phyloP scores from a whole-genome alignment of 2,888 invertebrate species.

The Diloba caeruleocephala region DNA sequence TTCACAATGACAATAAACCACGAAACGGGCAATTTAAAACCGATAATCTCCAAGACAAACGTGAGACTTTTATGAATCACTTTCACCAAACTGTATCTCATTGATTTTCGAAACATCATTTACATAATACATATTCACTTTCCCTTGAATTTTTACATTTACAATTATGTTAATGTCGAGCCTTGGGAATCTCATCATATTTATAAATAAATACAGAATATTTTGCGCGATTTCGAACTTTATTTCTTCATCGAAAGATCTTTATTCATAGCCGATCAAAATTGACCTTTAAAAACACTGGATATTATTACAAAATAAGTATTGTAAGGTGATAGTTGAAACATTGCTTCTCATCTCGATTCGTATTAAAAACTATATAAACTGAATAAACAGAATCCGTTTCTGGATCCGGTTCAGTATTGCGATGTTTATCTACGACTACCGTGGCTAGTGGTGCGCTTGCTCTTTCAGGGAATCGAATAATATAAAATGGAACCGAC shows the following conservation, averaged over 20 bases:
- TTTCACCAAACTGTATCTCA: slow-evolving; percentile 37
- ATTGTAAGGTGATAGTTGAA: slow-evolving; percentile 30
- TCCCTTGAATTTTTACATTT: slow-evolving; percentile 39
- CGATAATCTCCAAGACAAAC: slow-evolving; percentile 13
- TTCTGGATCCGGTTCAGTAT: slow-evolving; percentile 39
- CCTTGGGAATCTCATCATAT: slow-evolving; percentile 23
- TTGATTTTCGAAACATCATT: slow-evolving; percentile 46
- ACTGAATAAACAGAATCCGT: slow-evolving; percentile 41
- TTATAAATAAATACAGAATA: not conserved
- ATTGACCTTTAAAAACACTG: slow-evolving; percentile 19
- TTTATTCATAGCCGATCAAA: not conserved
- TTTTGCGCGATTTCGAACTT: slow-evolving; percentile 7
- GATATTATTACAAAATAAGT: slow-evolving; percentile 34
- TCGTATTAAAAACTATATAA: no score
- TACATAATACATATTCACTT: slow-evolving; percentile 49
- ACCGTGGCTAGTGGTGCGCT: slow-evolving; percentile 5
- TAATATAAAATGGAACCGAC: not conserved
- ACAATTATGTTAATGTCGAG: slow-evolving; percentile 25
- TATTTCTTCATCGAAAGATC: slow-evolving; percentile 1
- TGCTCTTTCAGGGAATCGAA: not conserved
- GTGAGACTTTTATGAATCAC: slow-evolving; percentile 23
- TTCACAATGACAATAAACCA: not conserved
- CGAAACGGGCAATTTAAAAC: slow-evolving; percentile 8
- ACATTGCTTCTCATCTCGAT: slow-evolving; percentile 25
- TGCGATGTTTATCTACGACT: slow-evolving; percentile 15